phyloP scores from a whole-genome alignment of 2,113 vertebrate species.

The Ancistrus triradiatus region DNA sequence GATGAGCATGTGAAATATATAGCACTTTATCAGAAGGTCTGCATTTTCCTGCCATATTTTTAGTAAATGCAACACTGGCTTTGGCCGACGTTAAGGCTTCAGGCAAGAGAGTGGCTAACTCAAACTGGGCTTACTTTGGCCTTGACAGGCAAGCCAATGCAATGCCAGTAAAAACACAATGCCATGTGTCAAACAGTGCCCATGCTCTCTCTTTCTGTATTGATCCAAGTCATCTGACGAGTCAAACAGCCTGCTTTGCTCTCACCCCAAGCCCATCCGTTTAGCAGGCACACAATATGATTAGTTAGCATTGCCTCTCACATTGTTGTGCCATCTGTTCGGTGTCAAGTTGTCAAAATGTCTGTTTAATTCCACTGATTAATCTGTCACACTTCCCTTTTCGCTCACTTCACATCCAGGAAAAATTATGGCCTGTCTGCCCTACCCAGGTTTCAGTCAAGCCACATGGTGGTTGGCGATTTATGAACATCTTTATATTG shows the following conservation, averaged over 20 bases:
- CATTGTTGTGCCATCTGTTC: conserved; percentile 63
- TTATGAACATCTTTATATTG: conserved; percentile 22
- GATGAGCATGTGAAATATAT: too few relatives aligned
- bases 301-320: conserved; percentile 58
- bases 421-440: conserved; percentile 24
- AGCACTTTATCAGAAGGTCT: too few relatives aligned
- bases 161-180: conserved; percentile 30
- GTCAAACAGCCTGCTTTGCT: conserved; percentile 43
- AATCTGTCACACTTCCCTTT: conserved; percentile 46
- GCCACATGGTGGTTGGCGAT: neutral
- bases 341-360: conserved; percentile 43
- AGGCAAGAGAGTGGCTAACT: too few relatives aligned
- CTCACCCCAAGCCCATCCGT: conserved; percentile 39
- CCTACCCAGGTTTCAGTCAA: conserved; percentile 12
- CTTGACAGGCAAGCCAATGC: too few relatives aligned
- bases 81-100: too few relatives aligned
- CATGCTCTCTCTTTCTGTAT: conserved; percentile 37
- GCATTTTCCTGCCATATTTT: too few relatives aligned
- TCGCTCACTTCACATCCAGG: neutral
- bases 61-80: too few relatives aligned
- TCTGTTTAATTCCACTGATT: conserved; percentile 54
- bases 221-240: conserved; percentile 54
- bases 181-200: conserved; percentile 24
- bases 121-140: too few relatives aligned
- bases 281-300: conserved; percentile 47